phyloP scores from a whole-genome alignment of 2,888 invertebrate genomes.

The Tethea ocularis region DNA sequence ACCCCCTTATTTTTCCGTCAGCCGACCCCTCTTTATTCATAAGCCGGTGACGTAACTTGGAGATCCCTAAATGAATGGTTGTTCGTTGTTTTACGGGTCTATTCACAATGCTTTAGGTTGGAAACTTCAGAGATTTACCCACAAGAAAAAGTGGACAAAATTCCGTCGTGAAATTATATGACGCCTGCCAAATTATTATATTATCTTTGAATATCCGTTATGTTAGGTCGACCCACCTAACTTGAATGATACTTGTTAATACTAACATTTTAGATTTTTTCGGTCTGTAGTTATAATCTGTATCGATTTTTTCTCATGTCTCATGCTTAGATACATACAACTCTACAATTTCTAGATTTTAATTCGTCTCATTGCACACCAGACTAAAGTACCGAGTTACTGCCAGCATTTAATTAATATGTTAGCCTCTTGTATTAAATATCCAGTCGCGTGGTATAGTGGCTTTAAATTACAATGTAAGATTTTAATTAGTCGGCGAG shows the following conservation, averaged over 20 bases:
- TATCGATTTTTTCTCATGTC: too few relatives aligned
- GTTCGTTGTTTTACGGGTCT: conserved; percentile 83
- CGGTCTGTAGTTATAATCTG: neutral
- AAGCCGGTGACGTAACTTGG: conserved; percentile 79
- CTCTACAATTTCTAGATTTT: neutral
- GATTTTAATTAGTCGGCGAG: conserved; percentile 61
- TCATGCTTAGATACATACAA: too few relatives aligned
- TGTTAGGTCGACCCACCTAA: conserved; percentile 27
- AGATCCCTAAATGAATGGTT: conserved; percentile 81
- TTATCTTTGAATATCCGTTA: conserved; percentile 36
- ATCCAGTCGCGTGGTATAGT: conserved; percentile 45
- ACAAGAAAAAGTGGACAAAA: conserved; percentile 56
- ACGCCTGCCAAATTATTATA: conserved; percentile 55
- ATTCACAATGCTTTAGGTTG: conserved; percentile 78
- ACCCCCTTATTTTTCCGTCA: conserved; percentile 71
- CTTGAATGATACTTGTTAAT: conserved; percentile 13
- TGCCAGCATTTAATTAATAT: conserved; percentile 52
- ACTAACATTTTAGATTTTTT: neutral
- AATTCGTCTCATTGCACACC: conserved; percentile 34
- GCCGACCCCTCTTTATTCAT: conserved; percentile 79
- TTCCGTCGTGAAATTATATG: conserved; percentile 58
- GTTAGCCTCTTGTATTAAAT: conserved; percentile 44
- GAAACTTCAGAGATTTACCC: conserved; percentile 75
- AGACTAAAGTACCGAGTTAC: conserved; percentile 29
- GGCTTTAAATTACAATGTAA: conserved; percentile 61